phyloP scores from a whole-genome alignment of 2,888 invertebrate species.

The Lasioglossum marginatum region DNA sequence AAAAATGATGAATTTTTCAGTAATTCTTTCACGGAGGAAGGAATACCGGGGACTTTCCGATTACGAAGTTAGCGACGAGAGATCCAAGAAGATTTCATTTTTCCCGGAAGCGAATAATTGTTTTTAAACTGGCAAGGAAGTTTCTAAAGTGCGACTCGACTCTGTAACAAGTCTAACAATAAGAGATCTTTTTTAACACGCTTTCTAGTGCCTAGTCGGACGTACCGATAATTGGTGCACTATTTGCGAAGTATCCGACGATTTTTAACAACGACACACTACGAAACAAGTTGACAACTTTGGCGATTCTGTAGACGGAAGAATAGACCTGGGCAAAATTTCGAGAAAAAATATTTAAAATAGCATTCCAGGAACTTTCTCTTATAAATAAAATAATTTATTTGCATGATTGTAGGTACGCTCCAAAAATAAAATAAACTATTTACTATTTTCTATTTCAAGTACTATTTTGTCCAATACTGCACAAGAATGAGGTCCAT shows the following conservation, averaged over 20 bases:
- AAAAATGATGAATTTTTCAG: not conserved
- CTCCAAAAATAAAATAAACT: too few relatives aligned
- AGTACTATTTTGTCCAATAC: too few relatives aligned
- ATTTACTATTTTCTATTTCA: too few relatives aligned
- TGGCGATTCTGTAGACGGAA: not conserved
- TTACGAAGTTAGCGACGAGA: not conserved
- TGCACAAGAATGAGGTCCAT: not conserved
- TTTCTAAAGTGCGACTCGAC: not conserved
- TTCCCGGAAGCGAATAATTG: slow-evolving; percentile 11
- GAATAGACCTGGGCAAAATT: not conserved
- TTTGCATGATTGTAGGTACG: too few relatives aligned
- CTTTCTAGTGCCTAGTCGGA: not conserved
- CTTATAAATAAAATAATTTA: too few relatives aligned
- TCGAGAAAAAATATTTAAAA: too few relatives aligned
- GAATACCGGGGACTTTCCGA: not conserved
- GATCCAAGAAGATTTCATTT: not conserved
- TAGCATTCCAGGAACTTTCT: too few relatives aligned
- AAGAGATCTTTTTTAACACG: not conserved
- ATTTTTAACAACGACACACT: not conserved
- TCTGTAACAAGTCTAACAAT: not conserved
- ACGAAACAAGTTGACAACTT: not conserved
- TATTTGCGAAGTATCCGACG: not conserved
- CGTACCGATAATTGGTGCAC: not conserved
- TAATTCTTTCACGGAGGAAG: not conserved
- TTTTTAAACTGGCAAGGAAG: not conserved